Evolutionary conservation across 2,888 invertebrate genomes (phyloP).

Genomic region (Mantis religiosa): DNA sequence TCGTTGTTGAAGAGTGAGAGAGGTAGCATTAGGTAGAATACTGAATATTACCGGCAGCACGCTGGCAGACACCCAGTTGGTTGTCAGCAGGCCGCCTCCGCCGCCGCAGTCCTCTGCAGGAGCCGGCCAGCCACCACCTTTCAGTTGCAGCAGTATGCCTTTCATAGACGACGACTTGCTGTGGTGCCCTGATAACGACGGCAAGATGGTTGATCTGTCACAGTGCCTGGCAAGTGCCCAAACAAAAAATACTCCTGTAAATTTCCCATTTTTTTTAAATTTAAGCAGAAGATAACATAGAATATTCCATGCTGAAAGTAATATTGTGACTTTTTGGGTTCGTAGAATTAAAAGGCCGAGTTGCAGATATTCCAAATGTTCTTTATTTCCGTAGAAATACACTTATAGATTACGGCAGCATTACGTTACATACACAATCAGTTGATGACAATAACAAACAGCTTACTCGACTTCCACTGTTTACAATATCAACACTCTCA

Average conservation of each 20-base stretch:
- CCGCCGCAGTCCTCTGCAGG: slow-evolving; percentile 40
- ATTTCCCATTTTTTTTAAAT: background rate
- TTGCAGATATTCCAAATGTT: too few relatives aligned
- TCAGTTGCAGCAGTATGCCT: slow-evolving; percentile 60
- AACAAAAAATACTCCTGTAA: background rate
- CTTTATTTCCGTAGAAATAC: too few relatives aligned
- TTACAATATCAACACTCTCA: too few relatives aligned
- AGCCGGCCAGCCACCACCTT: slow-evolving; percentile 17
- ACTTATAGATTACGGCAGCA: too few relatives aligned
- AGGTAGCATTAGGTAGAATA: slow-evolving; percentile 26
- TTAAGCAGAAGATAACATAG: too few relatives aligned
- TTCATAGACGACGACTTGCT: slow-evolving; percentile 92
- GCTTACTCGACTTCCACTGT: too few relatives aligned
- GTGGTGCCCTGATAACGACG: slow-evolving; percentile 94
- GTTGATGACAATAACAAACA: too few relatives aligned
- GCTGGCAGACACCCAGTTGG: slow-evolving; percentile 35
- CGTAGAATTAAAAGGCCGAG: too few relatives aligned
- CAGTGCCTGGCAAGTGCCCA: slow-evolving; percentile 69
- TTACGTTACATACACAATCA: too few relatives aligned
- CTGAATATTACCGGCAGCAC: slow-evolving; percentile 29
- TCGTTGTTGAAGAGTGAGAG: slow-evolving; percentile 35
- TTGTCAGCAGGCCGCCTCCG: background rate
- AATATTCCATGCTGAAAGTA: too few relatives aligned
- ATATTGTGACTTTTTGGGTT: too few relatives aligned
- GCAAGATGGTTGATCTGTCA: slow-evolving; percentile 88